A percentile compares a stretch with the other conserved stretches of the same genome.
These are phyloP conservation scores for Nixonia krombeini DNA, from an alignment of 1,140 invertebrate species.

Conservation along the genomic window DNA sequence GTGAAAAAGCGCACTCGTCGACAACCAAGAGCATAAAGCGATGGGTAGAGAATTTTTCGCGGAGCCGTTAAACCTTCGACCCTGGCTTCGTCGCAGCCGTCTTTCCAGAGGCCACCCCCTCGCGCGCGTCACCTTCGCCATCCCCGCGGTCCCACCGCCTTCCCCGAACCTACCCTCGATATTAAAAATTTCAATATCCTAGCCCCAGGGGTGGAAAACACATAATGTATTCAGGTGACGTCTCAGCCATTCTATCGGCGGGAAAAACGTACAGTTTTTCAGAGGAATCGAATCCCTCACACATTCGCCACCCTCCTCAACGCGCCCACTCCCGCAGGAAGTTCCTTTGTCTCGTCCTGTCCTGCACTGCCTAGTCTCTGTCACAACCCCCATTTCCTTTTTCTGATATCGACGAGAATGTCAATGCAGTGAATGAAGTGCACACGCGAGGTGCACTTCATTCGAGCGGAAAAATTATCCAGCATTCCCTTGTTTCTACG, in stretches of 20 bases:
- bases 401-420: slow-evolving; percentile 39
- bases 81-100: slow-evolving; percentile 28
- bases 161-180: slow-evolving; percentile 61
- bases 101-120: slow-evolving; percentile 28
- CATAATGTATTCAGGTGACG: slow-evolving; percentile 73
- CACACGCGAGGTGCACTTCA: slow-evolving; percentile 20
- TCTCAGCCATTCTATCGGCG: slow-evolving; percentile 72
- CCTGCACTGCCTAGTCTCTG: slow-evolving; percentile 33
- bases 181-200: slow-evolving; percentile 74
- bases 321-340: slow-evolving; percentile 47
- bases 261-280: slow-evolving; percentile 73
- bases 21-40: slow-evolving; percentile 34
- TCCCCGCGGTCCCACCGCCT: slow-evolving; percentile 34
- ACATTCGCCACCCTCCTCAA: slow-evolving; percentile 38
- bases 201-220: slow-evolving; percentile 72
- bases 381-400: slow-evolving; percentile 14
- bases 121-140: slow-evolving; percentile 37
- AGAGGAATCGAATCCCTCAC: slow-evolving; percentile 67
- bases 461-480: slow-evolving; percentile 25
- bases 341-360: slow-evolving; percentile 58
- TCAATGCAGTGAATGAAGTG: slow-evolving; percentile 36
- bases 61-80: slow-evolving; percentile 49
- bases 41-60: slow-evolving; percentile 34
- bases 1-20: slow-evolving; percentile 23
- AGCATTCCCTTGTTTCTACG: slow-evolving; percentile 11